Conservation (phyloP, 2,888 invertebrate genomes). For the Drosophila kanekoi region DNA sequence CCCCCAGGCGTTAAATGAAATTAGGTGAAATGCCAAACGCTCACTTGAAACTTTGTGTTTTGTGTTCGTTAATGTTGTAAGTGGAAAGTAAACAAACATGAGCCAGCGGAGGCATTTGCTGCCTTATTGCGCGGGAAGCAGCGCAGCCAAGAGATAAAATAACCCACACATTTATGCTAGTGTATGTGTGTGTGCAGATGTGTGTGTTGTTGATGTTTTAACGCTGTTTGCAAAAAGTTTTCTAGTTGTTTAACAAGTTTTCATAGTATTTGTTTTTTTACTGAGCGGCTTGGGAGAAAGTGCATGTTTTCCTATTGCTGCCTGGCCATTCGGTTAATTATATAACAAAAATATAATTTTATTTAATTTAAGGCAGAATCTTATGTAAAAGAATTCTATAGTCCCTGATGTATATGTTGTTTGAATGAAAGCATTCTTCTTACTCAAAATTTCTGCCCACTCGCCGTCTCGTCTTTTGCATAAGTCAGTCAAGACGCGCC, state of each 20-base stretch:
- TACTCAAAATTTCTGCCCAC: neutral
- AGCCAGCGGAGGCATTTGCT: conserved; percentile 45
- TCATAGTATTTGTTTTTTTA: conserved; percentile 39
- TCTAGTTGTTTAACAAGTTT: conserved; percentile 64
- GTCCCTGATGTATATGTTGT: neutral
- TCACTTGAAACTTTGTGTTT: conserved; percentile 43
- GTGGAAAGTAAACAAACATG: conserved; percentile 58
- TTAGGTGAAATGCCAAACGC: conserved; percentile 49
- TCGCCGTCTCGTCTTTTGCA: conserved; percentile 1
- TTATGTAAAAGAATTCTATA: neutral
- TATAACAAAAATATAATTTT: conserved; percentile 13
- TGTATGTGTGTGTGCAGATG: conserved; percentile 4
- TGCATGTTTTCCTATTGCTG: conserved; percentile 8
- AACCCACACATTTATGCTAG: conserved; percentile 5
- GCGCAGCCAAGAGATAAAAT: conserved; percentile 8
- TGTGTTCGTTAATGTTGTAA: conserved; percentile 25
- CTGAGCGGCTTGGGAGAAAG: neutral
- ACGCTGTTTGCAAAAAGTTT: conserved; percentile 53
- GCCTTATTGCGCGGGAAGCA: conserved; percentile 20
- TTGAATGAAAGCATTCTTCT: neutral
- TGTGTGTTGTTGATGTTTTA: conserved; percentile 43
- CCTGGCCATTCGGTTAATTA: conserved; percentile 36
- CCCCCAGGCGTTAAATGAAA: conserved; percentile 17
- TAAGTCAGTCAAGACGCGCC: conserved; percentile 4
- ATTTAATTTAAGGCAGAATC: conserved; percentile 17